These are phyloP conservation scores for Delia radicum DNA, from an alignment of 1,140 invertebrate genomes.

Conservation along the genomic window DNA sequence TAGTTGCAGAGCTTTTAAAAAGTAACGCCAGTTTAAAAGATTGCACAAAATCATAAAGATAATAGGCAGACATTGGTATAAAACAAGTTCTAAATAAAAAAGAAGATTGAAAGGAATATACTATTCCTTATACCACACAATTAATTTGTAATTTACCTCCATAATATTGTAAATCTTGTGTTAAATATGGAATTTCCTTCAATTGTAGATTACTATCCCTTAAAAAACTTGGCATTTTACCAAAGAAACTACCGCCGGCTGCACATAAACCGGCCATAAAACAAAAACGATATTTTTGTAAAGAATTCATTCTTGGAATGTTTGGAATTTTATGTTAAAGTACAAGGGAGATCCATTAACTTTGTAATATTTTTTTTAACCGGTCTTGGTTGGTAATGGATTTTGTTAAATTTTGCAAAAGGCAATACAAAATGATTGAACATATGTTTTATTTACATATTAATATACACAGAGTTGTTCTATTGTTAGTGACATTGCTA, in stretches of 20 bases:
- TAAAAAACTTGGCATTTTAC: conserved; percentile 42
- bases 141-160: neutral
- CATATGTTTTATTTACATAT: too few relatives aligned
- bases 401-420: too few relatives aligned
- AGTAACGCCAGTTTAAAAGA: conserved; percentile 61
- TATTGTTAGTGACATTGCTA: too few relatives aligned
- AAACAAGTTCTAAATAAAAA: conserved; percentile 28
- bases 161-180: neutral
- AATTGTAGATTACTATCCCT: neutral
- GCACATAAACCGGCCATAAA: conserved; percentile 45
- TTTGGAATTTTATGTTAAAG: too few relatives aligned
- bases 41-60: conserved; percentile 60
- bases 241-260: conserved; percentile 50
- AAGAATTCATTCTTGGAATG: neutral
- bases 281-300: conserved; percentile 39
- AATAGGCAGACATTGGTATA: conserved; percentile 43
- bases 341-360: too few relatives aligned
- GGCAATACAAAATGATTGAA: too few relatives aligned
- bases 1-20: conserved; percentile 60
- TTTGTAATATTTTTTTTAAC: too few relatives aligned
- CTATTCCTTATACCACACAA: neutral
- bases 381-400: too few relatives aligned
- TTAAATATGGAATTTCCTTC: neutral
- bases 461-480: too few relatives aligned
- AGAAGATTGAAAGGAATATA: neutral